Conservation (phyloP, 1,140 invertebrate species). For the Drosophila leontia region DNA sequence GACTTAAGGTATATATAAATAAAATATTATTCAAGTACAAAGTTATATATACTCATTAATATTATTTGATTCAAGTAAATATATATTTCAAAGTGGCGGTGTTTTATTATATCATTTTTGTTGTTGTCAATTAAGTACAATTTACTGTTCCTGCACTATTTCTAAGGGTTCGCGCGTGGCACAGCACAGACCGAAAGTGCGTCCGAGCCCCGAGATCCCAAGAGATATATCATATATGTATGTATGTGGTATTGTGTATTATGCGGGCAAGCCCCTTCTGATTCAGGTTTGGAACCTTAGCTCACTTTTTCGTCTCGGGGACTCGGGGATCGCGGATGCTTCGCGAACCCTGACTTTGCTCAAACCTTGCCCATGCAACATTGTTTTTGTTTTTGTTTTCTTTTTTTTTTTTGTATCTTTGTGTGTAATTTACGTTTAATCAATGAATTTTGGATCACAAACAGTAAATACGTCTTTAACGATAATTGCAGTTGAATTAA, state of each 20-base stretch:
- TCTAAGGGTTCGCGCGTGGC: conserved; percentile 35
- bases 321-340: conserved; percentile 19
- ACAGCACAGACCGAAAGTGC: conserved; percentile 29
- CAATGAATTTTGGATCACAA: conserved; percentile 69
- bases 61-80: conserved; percentile 84
- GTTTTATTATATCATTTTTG: conserved; percentile 58
- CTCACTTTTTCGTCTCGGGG: conserved; percentile 13
- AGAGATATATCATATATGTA: conserved; percentile 5
- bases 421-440: conserved; percentile 56
- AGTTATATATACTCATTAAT: conserved; percentile 84
- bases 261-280: conserved; percentile 11
- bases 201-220: conserved; percentile 10
- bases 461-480: conserved; percentile 80
- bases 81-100: conserved; percentile 79
- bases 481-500: conserved; percentile 73
- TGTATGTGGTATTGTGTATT: conserved; percentile 9
- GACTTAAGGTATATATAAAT: conserved; percentile 84
- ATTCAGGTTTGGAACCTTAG: conserved; percentile 32
- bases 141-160: conserved; percentile 72
- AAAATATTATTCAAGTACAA: conserved; percentile 85
- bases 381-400: conserved; percentile 5
- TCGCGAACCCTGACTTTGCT: conserved; percentile 45
- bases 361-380: conserved; percentile 67
- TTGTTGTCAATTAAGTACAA: conserved; percentile 71
- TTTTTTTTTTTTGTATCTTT: conserved; percentile 22